These are phyloP conservation scores for Lasiommata megera DNA, from an alignment of 2,888 invertebrate species.

Conservation along the genomic window DNA sequence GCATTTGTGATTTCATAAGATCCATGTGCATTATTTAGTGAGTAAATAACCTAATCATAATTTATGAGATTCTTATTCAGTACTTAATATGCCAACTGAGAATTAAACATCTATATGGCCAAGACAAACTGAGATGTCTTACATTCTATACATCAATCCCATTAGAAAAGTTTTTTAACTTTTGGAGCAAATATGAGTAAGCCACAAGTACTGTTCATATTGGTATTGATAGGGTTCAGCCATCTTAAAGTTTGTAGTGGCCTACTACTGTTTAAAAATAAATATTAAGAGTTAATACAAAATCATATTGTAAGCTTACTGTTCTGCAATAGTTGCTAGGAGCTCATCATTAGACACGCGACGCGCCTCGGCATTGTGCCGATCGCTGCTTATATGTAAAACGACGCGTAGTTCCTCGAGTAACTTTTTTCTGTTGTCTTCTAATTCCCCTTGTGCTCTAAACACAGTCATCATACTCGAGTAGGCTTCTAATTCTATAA, in stretches of 20 bases:
- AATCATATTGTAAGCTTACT: slow-evolving; percentile 82
- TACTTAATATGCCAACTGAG: slow-evolving; percentile 2
- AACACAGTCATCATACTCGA: slow-evolving; percentile 93
- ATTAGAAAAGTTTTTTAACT: slow-evolving; percentile 17
- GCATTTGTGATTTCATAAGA: neutral
- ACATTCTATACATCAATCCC: slow-evolving; percentile 6
- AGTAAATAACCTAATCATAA: neutral
- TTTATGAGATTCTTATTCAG: neutral
- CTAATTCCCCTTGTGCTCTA: slow-evolving; percentile 94
- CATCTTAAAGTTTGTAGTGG: slow-evolving; percentile 65
- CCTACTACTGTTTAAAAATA: slow-evolving; percentile 58
- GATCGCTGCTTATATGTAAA: slow-evolving; percentile 93
- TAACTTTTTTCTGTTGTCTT: slow-evolving; percentile 90
- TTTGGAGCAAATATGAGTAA: neutral
- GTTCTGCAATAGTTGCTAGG: slow-evolving; percentile 92
- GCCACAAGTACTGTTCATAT: neutral
- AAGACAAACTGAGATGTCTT: slow-evolving; percentile 26
- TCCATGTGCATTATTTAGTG: neutral
- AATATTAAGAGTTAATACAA: slow-evolving; percentile 52
- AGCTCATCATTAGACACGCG: slow-evolving; percentile 96
- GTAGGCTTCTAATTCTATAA: slow-evolving; percentile 95
- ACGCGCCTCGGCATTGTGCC: slow-evolving; percentile 95
- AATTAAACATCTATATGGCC: slow-evolving; percentile 43
- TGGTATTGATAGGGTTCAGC: slow-evolving; percentile 45
- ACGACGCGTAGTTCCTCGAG: slow-evolving; percentile 90